Conservation (phyloP, 2,113 vertebrate genomes). For the Solea senegalensis region DNA sequence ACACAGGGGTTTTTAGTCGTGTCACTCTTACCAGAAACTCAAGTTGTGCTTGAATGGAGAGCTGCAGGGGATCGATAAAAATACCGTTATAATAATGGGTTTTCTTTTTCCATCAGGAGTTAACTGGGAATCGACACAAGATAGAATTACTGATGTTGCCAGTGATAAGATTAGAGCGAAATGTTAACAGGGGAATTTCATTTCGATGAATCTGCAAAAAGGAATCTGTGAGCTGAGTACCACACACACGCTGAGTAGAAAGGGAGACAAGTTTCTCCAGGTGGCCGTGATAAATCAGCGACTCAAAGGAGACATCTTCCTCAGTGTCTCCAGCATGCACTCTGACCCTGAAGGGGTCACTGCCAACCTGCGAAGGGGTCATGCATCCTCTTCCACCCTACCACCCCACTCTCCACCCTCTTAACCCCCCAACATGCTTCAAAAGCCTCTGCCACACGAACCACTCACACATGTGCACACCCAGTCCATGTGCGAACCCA, state of each 20-base stretch:
- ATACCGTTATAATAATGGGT: slow-evolving; percentile 25
- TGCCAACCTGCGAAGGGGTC: slow-evolving; percentile 57
- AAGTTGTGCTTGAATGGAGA: slow-evolving; percentile 23
- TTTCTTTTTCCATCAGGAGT: slow-evolving; percentile 30
- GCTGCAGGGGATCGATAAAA: slow-evolving; percentile 26
- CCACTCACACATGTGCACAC: slow-evolving; percentile 40
- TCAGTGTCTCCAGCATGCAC: slow-evolving; percentile 57
- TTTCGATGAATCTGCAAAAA: background rate
- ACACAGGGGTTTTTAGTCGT: background rate
- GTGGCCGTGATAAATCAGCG: slow-evolving; percentile 75
- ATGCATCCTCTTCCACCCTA: slow-evolving; percentile 67
- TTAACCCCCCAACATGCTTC: slow-evolving; percentile 71
- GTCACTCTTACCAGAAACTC: background rate
- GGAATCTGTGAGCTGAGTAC: slow-evolving; percentile 24
- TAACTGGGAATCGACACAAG: slow-evolving; percentile 31
- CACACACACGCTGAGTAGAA: slow-evolving; percentile 32
- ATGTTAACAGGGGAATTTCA: slow-evolving; percentile 10
- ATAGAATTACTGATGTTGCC: slow-evolving; percentile 20
- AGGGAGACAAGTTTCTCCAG: slow-evolving; percentile 72
- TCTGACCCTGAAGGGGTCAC: slow-evolving; percentile 67
- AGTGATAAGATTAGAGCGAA: background rate
- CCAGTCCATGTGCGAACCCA: slow-evolving; percentile 9
- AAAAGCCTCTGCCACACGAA: slow-evolving; percentile 66
- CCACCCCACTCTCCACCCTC: slow-evolving; percentile 54
- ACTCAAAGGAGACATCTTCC: slow-evolving; percentile 71